A percentile compares a stretch with the other conserved stretches of the same genome.
Conservation (phyloP, 2,888 invertebrate genomes). For the Limnephilus marmoratus region DNA sequence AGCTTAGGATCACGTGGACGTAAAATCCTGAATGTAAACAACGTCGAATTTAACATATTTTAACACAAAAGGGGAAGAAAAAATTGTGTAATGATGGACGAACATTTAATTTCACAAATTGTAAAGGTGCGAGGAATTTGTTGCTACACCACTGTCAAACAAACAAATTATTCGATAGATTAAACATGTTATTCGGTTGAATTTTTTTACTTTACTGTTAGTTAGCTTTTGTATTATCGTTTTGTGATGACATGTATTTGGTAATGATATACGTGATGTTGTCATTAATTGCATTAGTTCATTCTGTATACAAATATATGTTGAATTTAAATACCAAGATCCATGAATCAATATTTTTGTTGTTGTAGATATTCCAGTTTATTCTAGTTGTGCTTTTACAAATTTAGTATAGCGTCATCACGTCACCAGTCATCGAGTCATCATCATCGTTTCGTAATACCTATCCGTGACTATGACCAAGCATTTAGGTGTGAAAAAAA, state of each 20-base stretch:
- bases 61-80: background rate
- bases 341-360: background rate
- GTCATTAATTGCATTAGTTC: background rate
- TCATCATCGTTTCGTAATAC: background rate
- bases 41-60: too few relatives aligned
- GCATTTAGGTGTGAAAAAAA: background rate
- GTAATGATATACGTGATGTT: background rate
- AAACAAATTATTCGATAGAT: too few relatives aligned
- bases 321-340: background rate
- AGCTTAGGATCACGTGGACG: background rate
- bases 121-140: background rate
- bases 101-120: background rate
- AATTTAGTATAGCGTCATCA: background rate
- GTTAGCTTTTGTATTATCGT: background rate
- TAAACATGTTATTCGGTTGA: background rate
- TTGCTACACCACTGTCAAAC: background rate
- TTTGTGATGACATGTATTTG: background rate
- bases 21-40: background rate
- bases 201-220: background rate
- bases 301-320: background rate
- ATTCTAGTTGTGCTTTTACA: background rate
- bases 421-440: background rate
- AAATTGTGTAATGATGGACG: background rate
- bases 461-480: background rate
- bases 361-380: background rate